phyloP scores from a whole-genome alignment of 1,140 invertebrate species.

The Zophobas morio region DNA sequence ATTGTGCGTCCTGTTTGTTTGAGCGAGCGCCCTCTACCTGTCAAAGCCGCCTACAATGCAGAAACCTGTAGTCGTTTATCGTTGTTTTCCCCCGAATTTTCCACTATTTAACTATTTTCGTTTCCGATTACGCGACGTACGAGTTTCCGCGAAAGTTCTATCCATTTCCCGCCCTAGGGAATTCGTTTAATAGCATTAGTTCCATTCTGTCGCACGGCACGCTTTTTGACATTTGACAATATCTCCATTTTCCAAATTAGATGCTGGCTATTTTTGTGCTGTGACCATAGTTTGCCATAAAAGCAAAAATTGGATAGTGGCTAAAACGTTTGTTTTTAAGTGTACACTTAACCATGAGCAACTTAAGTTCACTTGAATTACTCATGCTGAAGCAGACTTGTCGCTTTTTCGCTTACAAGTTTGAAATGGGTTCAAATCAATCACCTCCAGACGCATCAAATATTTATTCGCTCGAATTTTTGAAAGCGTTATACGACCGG shows the following conservation, averaged over 20 bases:
- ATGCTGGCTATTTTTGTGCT: conserved; percentile 47
- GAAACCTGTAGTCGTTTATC: too few species aligned
- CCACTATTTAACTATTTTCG: too few species aligned
- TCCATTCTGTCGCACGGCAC: background rate
- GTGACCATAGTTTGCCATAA: conserved; percentile 39
- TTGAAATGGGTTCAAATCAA: conserved; percentile 55
- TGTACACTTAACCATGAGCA: conserved; percentile 30
- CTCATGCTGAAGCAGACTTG: conserved; percentile 60
- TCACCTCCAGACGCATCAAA: conserved; percentile 51
- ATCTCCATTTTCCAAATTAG: conserved; percentile 45
- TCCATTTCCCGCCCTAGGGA: background rate
- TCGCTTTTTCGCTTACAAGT: conserved; percentile 58
- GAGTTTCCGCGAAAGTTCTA: background rate
- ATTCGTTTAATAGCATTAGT: too few species aligned
- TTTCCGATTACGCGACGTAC: too few species aligned
- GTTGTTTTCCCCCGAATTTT: too few species aligned
- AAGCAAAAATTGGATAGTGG: conserved; percentile 31
- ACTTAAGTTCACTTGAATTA: conserved; percentile 29
- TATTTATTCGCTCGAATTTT: conserved; percentile 60
- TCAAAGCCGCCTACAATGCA: too few species aligned
- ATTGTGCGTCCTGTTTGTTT: too few species aligned
- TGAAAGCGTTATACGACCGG: conserved; percentile 59
- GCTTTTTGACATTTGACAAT: conserved; percentile 40
- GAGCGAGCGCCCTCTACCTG: too few species aligned
- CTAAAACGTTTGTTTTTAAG: conserved; percentile 8